Evolutionary conservation across 2,797 vertebrate genomes (phyloP).

Genomic region (Pteropus rufus): DNA sequence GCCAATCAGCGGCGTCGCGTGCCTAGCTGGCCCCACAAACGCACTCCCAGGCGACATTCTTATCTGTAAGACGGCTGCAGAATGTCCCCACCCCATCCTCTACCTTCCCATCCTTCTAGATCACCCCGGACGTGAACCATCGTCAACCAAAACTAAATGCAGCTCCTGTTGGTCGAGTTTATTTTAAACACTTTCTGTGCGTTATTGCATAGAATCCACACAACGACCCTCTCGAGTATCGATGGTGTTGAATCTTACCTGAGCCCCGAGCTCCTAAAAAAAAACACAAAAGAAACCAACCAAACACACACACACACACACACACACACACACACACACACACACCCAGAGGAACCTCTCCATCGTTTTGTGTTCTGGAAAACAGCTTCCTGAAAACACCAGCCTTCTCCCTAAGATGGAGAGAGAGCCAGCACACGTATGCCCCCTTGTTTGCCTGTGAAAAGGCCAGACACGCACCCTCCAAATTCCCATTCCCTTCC

Average conservation of each 20-base stretch:
- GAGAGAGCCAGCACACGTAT: rapidly evolving
- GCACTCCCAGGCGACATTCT: background rate
- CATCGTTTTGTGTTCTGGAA: background rate
- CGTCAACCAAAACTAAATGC: background rate
- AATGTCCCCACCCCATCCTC: background rate
- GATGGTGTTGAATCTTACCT: background rate
- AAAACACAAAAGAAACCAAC: too few relatives aligned
- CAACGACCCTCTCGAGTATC: background rate
- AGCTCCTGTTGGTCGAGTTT: background rate
- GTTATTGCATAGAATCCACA: background rate
- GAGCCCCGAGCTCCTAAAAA: background rate
- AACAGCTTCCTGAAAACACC: background rate
- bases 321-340: too few relatives aligned
- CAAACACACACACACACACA: too few relatives aligned
- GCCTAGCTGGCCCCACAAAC: background rate
- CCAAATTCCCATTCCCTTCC: background rate
- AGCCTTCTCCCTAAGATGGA: background rate
- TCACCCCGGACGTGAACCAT: background rate
- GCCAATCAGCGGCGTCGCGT: rapidly evolving
- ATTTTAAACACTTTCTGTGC: background rate
- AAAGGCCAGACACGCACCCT: background rate
- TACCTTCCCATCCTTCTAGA: background rate
- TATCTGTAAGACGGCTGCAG: background rate
- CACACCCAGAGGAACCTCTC: background rate
- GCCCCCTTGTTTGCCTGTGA: background rate